Conservation (phyloP, 2,888 invertebrate species). For the Bembecia ichneumoniformis region DNA sequence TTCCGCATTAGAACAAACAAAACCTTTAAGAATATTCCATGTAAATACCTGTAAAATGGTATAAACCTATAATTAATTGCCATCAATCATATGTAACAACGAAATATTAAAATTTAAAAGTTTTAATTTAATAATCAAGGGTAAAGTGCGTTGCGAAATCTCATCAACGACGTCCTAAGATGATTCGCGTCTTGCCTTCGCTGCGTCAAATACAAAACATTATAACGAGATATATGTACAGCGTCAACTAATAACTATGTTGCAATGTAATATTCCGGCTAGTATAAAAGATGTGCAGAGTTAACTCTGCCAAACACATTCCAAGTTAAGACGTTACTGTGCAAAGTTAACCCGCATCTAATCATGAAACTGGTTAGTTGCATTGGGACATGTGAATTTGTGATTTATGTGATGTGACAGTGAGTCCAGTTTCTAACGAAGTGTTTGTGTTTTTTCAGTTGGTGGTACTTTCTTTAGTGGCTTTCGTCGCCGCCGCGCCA, state of each 20-base stretch:
- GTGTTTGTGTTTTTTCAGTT: constrained; percentile 36
- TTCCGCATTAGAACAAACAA: too few species aligned
- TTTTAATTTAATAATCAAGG: constrained; percentile 32
- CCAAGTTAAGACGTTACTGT: constrained; percentile 29
- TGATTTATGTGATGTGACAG: constrained; percentile 11
- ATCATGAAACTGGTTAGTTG: constrained; percentile 52
- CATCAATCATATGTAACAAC: constrained; percentile 21
- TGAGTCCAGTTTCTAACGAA: constrained; percentile 13
- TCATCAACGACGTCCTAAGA: constrained; percentile 44
- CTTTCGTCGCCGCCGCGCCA: constrained; percentile 41
- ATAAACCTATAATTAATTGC: constrained; percentile 21
- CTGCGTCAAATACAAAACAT: constrained; percentile 41
- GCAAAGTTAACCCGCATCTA: constrained; percentile 22
- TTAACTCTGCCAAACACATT: constrained; percentile 38
- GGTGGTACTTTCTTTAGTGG: constrained; percentile 50
- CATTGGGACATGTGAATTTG: constrained; percentile 7
- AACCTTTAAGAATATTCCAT: too few species aligned
- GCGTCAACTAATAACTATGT: constrained; percentile 43
- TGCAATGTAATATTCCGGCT: constrained; percentile 47
- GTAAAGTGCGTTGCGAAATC: constrained; percentile 30
- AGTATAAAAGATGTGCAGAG: constrained; percentile 50
- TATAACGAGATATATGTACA: constrained; percentile 38
- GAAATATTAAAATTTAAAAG: constrained; percentile 21
- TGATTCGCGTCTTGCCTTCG: constrained; percentile 37
- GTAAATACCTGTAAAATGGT: too few species aligned